Evolutionary conservation across 2,113 vertebrate genomes (phyloP).

Genomic region (Bettongia penicillata): DNA sequence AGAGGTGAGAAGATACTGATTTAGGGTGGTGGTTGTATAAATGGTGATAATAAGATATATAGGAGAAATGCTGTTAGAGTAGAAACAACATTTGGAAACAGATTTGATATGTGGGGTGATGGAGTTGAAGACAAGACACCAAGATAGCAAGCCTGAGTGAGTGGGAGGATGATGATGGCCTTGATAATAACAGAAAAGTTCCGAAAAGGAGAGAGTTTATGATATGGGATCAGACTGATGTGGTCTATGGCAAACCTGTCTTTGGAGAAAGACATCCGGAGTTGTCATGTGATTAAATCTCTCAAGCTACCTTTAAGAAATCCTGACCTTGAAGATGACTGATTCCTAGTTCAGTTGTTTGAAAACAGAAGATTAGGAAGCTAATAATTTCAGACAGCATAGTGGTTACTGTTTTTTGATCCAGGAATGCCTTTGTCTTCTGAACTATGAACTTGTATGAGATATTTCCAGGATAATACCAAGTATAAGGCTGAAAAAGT

Average conservation of each 20-base stretch:
- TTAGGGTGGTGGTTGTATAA: neutral
- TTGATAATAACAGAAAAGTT: neutral
- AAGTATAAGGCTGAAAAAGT: neutral
- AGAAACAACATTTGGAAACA: neutral
- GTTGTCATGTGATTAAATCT: conserved; percentile 10
- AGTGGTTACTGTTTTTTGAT: conserved; percentile 38
- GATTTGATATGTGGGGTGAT: neutral
- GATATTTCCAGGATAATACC: neutral
- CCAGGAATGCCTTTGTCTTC: neutral
- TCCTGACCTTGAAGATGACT: conserved; percentile 14
- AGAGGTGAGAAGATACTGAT: neutral
- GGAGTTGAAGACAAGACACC: neutral
- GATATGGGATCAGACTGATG: neutral
- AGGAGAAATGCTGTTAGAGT: neutral
- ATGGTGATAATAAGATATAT: neutral
- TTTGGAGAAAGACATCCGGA: neutral
- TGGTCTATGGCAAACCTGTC: neutral
- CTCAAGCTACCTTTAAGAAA: neutral
- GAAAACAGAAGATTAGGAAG: conserved; percentile 33
- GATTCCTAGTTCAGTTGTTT: conserved; percentile 17
- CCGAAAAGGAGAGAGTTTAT: neutral
- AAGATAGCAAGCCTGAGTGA: neutral
- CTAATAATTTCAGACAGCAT: conserved; percentile 32
- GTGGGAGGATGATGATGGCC: neutral
- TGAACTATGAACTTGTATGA: neutral